phyloP scores from a whole-genome alignment of 2,888 invertebrate species.

The Venusia cambrica region DNA sequence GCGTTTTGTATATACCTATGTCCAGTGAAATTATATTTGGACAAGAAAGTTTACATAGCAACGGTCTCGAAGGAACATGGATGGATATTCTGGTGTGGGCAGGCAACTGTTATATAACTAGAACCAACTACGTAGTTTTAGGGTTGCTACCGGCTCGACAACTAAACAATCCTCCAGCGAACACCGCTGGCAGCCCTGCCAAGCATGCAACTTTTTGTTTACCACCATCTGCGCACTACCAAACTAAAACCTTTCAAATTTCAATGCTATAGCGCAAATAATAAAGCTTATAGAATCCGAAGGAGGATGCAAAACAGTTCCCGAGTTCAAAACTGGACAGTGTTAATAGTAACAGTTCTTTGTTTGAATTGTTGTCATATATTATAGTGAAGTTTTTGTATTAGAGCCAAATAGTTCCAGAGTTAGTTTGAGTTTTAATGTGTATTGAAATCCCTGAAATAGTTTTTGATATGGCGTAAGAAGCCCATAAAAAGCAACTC shows the following conservation, averaged over 20 bases:
- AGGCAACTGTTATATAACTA: too few relatives aligned
- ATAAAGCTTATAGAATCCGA: slow-evolving; percentile 3
- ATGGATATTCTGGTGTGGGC: too few relatives aligned
- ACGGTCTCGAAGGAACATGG: too few relatives aligned
- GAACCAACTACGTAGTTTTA: slow-evolving; percentile 33
- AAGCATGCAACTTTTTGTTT: slow-evolving; percentile 48
- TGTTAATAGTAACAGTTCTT: slow-evolving; percentile 64
- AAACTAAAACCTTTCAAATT: slow-evolving; percentile 3
- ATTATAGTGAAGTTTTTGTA: slow-evolving; percentile 62
- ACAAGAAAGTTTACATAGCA: too few relatives aligned
- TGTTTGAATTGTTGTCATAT: slow-evolving; percentile 42
- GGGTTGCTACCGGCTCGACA: slow-evolving; percentile 46
- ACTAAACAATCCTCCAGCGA: slow-evolving; percentile 71
- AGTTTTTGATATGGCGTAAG: too few relatives aligned
- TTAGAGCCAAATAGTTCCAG: slow-evolving; percentile 53
- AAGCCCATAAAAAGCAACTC: too few relatives aligned
- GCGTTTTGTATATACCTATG: too few relatives aligned
- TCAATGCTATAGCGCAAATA: neutral
- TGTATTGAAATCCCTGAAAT: too few relatives aligned
- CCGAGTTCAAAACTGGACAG: slow-evolving; percentile 55
- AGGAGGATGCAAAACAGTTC: slow-evolving; percentile 26
- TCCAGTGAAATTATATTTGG: too few relatives aligned
- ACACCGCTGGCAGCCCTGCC: slow-evolving; percentile 61
- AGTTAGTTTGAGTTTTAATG: slow-evolving; percentile 26
- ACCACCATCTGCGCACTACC: slow-evolving; percentile 10